Base-by-base conservation (phyloP, 23 tunicate species). In the Botrylloides violaceus region DNA sequence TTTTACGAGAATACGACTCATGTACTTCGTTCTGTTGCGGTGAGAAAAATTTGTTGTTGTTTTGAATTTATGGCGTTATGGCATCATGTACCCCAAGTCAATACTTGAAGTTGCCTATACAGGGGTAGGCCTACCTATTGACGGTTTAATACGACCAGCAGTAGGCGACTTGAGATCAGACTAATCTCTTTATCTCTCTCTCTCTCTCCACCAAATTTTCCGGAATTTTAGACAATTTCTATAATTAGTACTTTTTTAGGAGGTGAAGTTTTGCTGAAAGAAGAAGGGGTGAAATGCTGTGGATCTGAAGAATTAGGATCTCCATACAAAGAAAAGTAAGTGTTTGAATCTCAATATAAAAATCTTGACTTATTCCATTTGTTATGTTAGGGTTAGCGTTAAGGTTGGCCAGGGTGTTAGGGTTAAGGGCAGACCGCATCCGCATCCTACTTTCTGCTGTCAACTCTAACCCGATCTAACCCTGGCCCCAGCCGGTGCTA, bases 1-100 rank as follows among this genome's bases (percentile, higher is more conserved):
- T 61, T 3, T 29, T 12, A 18, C 39, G 55, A 3, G 21, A 47
- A 27, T 87, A 87, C 63, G 95, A 87, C 78, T 29, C 39, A 25
- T 87, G 95, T 66, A 76, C 81, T 21, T 81, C 87, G 7, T 81
- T 87, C 36, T 87, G 95, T 31, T 87, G 95, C 35, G 95, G 95
- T 87, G 29, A 80, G 81, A 56, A 20, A 29, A 6, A 6, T 59
- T 7, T 59, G 65, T 29, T 25, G 31, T 43, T 43, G 53, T 15
- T 7, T 9, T 9, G 53, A 9, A 43, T 43, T 43, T 15, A 9
- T 43, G 9, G 53, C 15, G 53, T 43, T 43, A 9, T 43, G 9
- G 9, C 53, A 43, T n/a, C n/a, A 15, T 43, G 53, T 9, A 43
- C 53, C 53, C 15, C 53, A 15, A 15, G 53, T 43, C 53, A 43